Evolutionary conservation across 1,140 invertebrate species (phyloP).

Genomic region (Carcinoscorpius rotundicauda): DNA sequence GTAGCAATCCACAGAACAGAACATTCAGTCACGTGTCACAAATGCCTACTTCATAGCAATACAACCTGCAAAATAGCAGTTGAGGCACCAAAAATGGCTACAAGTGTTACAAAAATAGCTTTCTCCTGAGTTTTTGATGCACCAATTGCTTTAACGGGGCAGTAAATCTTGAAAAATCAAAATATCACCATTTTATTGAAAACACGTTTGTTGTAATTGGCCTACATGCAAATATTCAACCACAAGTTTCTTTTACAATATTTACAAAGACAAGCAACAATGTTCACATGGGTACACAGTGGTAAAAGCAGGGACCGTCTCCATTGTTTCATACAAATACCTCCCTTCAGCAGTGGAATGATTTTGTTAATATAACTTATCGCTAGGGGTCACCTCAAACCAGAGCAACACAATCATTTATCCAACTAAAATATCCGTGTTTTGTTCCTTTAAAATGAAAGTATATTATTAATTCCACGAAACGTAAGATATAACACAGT

Average conservation of each 20-base stretch:
- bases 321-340: background rate
- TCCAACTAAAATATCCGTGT: too few species aligned
- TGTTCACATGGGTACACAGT: conserved; percentile 14
- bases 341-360: too few species aligned
- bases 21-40: too few species aligned
- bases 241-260: conserved; percentile 6
- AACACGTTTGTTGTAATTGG: background rate
- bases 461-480: too few species aligned
- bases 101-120: conserved; percentile 23
- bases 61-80: background rate
- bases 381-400: too few species aligned
- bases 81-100: conserved; percentile 18
- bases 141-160: conserved; percentile 2
- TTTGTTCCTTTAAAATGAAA: too few species aligned
- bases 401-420: too few species aligned
- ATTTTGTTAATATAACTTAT: too few species aligned
- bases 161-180: conserved; percentile 16
- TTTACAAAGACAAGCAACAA: conserved; percentile 1
- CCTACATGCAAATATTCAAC: background rate
- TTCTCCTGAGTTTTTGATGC: conserved; percentile 13
- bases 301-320: background rate
- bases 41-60: too few species aligned
- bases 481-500: background rate
- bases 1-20: too few species aligned
- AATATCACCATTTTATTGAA: conserved; percentile 15